Base-by-base conservation (phyloP, 2,888 invertebrate species). In the Julus scandinavius region DNA sequence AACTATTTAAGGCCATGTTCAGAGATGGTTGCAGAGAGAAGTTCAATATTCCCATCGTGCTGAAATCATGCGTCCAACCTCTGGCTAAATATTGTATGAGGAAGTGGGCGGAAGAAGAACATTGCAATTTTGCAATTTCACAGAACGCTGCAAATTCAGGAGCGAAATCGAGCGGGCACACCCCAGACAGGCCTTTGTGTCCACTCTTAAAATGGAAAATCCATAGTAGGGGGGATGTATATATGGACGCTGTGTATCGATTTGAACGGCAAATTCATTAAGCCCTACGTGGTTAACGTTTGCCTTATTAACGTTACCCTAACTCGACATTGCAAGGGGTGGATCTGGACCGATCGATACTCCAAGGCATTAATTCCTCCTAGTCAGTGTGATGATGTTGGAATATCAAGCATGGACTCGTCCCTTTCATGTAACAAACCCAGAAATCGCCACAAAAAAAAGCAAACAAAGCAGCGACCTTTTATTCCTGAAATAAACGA, bases 311-410 rank as follows among this genome's bases (percentile, higher is more conserved):
- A 15, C 63, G 17, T n/a, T 63, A 63, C 63, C n/a, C 63, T 63
- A 63, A 63, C 63, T 63, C 63, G n/a, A 63, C n/a, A 17, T 6
- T 63, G 63, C 17, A 17, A 11, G 54, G 54, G 54, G 54, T 17
- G 9, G 45, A 54, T 11, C 54, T 54, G 45, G n/a, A 7, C 50
- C n/a, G n/a, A 63, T 63, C 63, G n/a, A 63, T 63, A 63, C 63
- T 63, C 17, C 45, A 45, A n/a, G 63, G 63, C 63, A 63, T 63
- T 63, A 63, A 63, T 63, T 63, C 63, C 63, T 63, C 63, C 63
- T 63, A 63, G 63, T 63, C 63, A 17, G 6, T 17, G n/a, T 63
- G 63, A 63, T 63, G 63, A 63, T 63, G n/a, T 15, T 11, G 54
- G 2, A 54, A 54, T 11, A 54, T 54, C 15, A 54, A 54, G 13